Evolutionary conservation across 2,888 invertebrate genomes (phyloP), one percentile per base, ranked within the genome.

Genomic region (Athalia circularis): DNA sequence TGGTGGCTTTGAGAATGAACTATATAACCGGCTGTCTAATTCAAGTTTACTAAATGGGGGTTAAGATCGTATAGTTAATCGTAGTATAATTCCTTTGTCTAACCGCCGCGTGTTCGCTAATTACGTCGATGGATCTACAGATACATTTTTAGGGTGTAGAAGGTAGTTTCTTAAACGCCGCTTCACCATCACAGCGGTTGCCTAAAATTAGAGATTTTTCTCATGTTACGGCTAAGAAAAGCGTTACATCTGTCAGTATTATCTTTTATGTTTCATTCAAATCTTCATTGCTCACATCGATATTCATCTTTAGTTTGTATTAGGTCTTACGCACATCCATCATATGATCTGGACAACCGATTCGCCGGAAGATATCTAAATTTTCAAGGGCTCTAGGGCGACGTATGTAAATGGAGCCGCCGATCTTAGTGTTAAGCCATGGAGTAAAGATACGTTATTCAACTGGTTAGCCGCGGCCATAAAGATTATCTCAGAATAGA

Each of bases 131-230:
- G 62, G 75, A 9, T 61, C 61, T 15, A 50, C 75, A 64, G 75
- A 15, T 75, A 75, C 75, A 75, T 80, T 83, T 81, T 83, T 81
- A 81, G 81, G 83, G 81, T 82, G 81, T 79, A 82, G 81, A 85
- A 80, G 81, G 80, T 29, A 29, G 29, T 29, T 29, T 85, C 84
- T 84, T 85, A 85, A 82, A 84, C 77, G 80, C 79, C 81, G 81
- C 43, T 8, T 11, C n/a, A n/a, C 54, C 54, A 3, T 4, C 8
- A 6, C 15, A 47, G 43, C 59, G 45, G 68, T 68, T 72, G 59
- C 72, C 72, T 72, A 59, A 72, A 59, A 59, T 13, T 59, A 45
- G 15, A n/a, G 13, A 13, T 59, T 72, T 67, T 67, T 50, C 29
- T 7, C 15, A 54, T 7, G 9, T 11, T 54, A 54, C 54, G n/a